Percentiles rank a stretch among this genome's conserved stretches.
These are phyloP conservation scores for Heliconius congener DNA, from an alignment of 1,140 invertebrate species.

Conservation along the genomic window DNA sequence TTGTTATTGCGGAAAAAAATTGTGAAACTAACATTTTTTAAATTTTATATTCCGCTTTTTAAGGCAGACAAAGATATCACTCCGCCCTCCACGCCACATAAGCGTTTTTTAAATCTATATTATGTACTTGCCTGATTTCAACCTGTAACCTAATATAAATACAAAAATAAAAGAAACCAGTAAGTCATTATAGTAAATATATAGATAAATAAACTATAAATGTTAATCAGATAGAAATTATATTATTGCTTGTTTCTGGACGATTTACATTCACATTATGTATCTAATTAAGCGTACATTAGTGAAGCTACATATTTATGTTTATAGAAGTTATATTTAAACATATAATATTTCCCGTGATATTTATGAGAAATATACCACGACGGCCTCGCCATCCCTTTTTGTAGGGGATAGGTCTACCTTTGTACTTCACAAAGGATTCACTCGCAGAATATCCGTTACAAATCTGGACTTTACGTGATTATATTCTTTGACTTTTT, in stretches of 20 bases:
- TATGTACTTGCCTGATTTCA: not conserved
- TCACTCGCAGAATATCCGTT: not conserved
- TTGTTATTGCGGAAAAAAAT: too few species aligned
- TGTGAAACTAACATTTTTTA: too few species aligned
- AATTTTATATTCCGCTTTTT: too few species aligned
- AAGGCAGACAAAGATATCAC: too few species aligned
- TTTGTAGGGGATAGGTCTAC: not conserved
- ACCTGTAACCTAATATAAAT: not conserved
- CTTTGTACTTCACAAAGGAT: not conserved
- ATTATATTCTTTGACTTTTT: not conserved
- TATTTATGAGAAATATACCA: not conserved
- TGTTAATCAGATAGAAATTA: not conserved
- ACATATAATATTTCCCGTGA: constrained; percentile 1
- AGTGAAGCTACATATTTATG: not conserved
- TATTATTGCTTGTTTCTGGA: not conserved
- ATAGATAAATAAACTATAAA: not conserved
- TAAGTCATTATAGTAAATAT: not conserved
- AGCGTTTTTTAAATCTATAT: too few species aligned
- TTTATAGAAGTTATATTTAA: not conserved
- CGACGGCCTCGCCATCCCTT: not conserved
- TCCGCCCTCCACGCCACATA: too few species aligned
- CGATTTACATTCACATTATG: not conserved
- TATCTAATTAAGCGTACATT: not conserved
- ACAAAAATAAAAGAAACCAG: not conserved
- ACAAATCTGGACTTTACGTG: not conserved